Evolutionary conservation across 2,888 invertebrate species (phyloP).

Genomic region (Synanthedon vespiformis): DNA sequence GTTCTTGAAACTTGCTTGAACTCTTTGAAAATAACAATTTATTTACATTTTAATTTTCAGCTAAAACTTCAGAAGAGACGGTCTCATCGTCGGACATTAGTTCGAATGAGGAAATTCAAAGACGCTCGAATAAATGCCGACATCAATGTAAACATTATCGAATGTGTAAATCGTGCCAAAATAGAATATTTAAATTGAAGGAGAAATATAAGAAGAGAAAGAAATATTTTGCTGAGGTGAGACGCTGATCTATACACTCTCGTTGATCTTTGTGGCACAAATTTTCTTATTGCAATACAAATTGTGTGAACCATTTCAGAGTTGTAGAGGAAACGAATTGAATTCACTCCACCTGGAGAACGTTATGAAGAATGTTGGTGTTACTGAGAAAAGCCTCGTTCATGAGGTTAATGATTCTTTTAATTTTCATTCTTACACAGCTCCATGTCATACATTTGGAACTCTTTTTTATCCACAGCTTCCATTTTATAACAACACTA

Average conservation of each 20-base stretch:
- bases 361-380: conserved; percentile 34
- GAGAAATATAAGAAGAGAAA: conserved; percentile 35
- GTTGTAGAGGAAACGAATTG: conserved; percentile 14
- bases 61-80: conserved; percentile 19
- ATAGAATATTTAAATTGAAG: conserved; percentile 18
- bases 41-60: conserved; percentile 7
- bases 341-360: conserved; percentile 21
- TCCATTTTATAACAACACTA: too few species aligned
- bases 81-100: conserved; percentile 10
- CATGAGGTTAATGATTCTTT: conserved; percentile 34
- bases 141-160: conserved; percentile 36
- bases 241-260: background rate
- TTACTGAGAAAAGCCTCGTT: conserved; percentile 37
- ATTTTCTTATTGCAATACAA: background rate
- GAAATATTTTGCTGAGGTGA: conserved; percentile 28
- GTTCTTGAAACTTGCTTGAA: too few species aligned
- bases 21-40: too few species aligned
- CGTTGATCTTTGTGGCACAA: too few species aligned
- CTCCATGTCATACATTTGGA: too few species aligned
- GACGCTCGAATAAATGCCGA: background rate
- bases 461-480: too few species aligned
- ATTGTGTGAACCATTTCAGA: conserved; percentile 28
- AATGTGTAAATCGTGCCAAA: conserved; percentile 35
- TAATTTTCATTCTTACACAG: too few species aligned
- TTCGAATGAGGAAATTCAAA: conserved; percentile 5